These are phyloP conservation scores for Latrodectus hesperus DNA, from an alignment of 2,888 invertebrate genomes.

Conservation along the genomic window DNA sequence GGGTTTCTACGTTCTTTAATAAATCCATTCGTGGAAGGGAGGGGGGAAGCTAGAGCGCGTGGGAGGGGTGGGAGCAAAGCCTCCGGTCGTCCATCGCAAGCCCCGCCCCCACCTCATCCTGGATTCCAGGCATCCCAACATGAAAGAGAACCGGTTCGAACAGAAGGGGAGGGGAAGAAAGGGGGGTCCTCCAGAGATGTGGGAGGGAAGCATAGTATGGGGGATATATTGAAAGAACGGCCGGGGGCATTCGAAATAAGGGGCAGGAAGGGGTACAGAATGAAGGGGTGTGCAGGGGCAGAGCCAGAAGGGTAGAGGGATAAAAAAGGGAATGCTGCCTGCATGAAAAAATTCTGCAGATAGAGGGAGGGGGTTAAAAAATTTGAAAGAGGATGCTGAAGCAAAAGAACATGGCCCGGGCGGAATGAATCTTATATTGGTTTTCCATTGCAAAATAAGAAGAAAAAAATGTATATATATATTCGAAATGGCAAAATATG, in stretches of 20 bases:
- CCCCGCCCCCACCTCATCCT: conserved; percentile 58
- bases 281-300: conserved; percentile 23
- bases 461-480: conserved; percentile 57
- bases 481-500: conserved; percentile 69
- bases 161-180: conserved; percentile 21
- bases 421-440: conserved; percentile 69
- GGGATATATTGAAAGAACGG: conserved; percentile 64
- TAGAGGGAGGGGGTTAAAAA: conserved; percentile 1
- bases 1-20: conserved; percentile 44
- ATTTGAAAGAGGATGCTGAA: conserved; percentile 34
- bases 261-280: conserved; percentile 36
- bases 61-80: conserved; percentile 53
- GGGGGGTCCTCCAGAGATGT: conserved; percentile 11
- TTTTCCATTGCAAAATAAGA: conserved; percentile 65
- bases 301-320: conserved; percentile 12
- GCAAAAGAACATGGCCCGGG: conserved; percentile 55
- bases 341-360: conserved; percentile 26
- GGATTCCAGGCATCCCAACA: conserved; percentile 62
- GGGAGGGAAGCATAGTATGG: conserved; percentile 9
- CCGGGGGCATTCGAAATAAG: conserved; percentile 66
- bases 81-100: conserved; percentile 63
- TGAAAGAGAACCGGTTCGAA: conserved; percentile 58
- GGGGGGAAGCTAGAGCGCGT: conserved; percentile 8
- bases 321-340: conserved; percentile 53
- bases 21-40: conserved; percentile 52